These are phyloP conservation scores for Drosophila stalkeri DNA, from an alignment of 2,888 invertebrate species.

Conservation along the genomic window DNA sequence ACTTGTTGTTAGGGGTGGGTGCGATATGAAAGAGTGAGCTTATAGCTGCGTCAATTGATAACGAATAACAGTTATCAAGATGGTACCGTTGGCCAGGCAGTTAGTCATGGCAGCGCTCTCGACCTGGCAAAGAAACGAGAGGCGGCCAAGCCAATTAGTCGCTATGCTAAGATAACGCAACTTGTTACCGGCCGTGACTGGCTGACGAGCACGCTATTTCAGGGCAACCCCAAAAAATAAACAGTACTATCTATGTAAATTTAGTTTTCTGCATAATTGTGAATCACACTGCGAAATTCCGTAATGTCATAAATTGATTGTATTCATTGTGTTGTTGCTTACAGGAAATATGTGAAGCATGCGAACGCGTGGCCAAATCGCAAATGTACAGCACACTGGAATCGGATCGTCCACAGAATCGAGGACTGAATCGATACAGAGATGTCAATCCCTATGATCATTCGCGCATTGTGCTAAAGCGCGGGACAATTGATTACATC, in stretches of 20 bases:
- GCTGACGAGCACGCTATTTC: background rate
- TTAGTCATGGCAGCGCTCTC: slow-evolving; percentile 61
- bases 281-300: slow-evolving; percentile 38
- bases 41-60: slow-evolving; percentile 50
- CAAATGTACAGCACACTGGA: slow-evolving; percentile 86
- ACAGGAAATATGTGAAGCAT: slow-evolving; percentile 91
- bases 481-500: slow-evolving; percentile 93
- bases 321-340: slow-evolving; percentile 72
- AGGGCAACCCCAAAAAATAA: slow-evolving; percentile 41
- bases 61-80: slow-evolving; percentile 40
- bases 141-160: slow-evolving; percentile 23
- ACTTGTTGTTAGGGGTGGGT: slow-evolving; percentile 45
- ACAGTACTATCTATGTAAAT: slow-evolving; percentile 1
- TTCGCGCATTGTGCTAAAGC: slow-evolving; percentile 92
- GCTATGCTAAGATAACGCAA: slow-evolving; percentile 41
- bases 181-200: background rate
- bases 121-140: background rate
- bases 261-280: slow-evolving; percentile 6
- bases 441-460: slow-evolving; percentile 99
- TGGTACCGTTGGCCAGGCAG: slow-evolving; percentile 62
- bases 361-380: slow-evolving; percentile 87
- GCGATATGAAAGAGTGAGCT: slow-evolving; percentile 5
- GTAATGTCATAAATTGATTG: slow-evolving; percentile 7
- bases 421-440: slow-evolving; percentile 94
- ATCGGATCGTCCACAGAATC: slow-evolving; percentile 83